Percentiles rank a stretch among this genome's conserved stretches.
phyloP scores from a whole-genome alignment of 2,797 vertebrate genomes.

The Acropternis orthonyx region DNA sequence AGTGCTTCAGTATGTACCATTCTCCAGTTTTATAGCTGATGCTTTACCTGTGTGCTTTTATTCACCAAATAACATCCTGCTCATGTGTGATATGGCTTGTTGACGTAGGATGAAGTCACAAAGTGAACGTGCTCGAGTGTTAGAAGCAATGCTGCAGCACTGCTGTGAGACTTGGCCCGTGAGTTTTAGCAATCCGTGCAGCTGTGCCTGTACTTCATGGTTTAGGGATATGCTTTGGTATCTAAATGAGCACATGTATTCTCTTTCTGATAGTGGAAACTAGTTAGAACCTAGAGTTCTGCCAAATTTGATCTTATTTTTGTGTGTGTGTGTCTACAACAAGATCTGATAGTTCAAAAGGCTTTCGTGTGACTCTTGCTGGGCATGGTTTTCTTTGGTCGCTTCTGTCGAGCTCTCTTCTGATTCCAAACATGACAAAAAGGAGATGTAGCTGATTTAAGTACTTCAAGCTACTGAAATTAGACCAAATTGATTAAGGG shows the following conservation, averaged over 20 bases:
- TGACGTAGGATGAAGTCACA: not conserved
- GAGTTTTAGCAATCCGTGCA: not conserved
- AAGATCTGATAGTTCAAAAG: not conserved
- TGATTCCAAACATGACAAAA: not conserved
- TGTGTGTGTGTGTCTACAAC: not conserved
- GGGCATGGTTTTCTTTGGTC: not conserved
- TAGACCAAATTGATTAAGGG: not conserved
- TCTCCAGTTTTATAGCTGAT: not conserved
- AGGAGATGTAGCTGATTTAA: not conserved
- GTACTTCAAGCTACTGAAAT: not conserved
- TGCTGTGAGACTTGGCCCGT: not conserved
- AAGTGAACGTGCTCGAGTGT: not conserved
- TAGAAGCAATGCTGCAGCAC: fast-evolving
- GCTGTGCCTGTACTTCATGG: not conserved
- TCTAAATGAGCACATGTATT: not conserved
- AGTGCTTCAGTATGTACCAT: not conserved
- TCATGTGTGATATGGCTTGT: not conserved
- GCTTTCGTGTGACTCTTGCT: not conserved
- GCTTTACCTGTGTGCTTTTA: not conserved
- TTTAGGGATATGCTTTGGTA: not conserved
- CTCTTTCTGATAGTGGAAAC: not conserved
- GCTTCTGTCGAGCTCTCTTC: not conserved
- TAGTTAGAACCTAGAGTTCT: not conserved
- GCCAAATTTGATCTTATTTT: not conserved
- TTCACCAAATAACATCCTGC: not conserved